Conservation (phyloP, 2,797 vertebrate species). For the Thaleichthys pacificus region DNA sequence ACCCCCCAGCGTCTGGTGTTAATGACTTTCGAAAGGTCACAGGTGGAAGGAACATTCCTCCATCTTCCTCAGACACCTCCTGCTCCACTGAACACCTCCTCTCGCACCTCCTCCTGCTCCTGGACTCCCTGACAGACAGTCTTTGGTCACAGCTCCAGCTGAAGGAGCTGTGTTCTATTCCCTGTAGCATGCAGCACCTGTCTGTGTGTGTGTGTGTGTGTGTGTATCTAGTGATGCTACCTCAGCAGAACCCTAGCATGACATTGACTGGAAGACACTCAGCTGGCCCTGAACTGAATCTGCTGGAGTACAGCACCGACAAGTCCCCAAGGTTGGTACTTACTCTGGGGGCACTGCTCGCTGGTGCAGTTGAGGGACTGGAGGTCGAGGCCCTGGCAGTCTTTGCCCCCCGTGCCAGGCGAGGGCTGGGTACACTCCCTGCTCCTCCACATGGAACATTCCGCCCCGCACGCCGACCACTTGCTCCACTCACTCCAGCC, state of each 20-base stretch:
- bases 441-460: slow-evolving; percentile 94
- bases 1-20: slow-evolving; percentile 22
- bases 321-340: slow-evolving; percentile 61
- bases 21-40: slow-evolving; percentile 38
- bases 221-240: too few relatives aligned
- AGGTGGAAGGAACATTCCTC: not conserved
- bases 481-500: slow-evolving; percentile 97
- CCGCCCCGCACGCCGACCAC: slow-evolving; percentile 90
- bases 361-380: slow-evolving; percentile 97
- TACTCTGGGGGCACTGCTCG: slow-evolving; percentile 92
- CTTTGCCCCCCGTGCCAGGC: slow-evolving; percentile 90
- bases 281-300: not conserved
- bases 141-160: not conserved
- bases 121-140: not conserved
- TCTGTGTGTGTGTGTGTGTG: not conserved
- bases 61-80: not conserved
- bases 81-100: too few relatives aligned
- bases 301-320: slow-evolving; percentile 26
- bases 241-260: too few relatives aligned
- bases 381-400: slow-evolving; percentile 87
- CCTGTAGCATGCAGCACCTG: not conserved
- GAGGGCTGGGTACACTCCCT: slow-evolving; percentile 92
- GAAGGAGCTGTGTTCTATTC: not conserved
- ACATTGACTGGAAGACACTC: not conserved
- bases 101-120: not conserved